phyloP scores from a whole-genome alignment of 2,113 vertebrate genomes.

The Channa maculata region DNA sequence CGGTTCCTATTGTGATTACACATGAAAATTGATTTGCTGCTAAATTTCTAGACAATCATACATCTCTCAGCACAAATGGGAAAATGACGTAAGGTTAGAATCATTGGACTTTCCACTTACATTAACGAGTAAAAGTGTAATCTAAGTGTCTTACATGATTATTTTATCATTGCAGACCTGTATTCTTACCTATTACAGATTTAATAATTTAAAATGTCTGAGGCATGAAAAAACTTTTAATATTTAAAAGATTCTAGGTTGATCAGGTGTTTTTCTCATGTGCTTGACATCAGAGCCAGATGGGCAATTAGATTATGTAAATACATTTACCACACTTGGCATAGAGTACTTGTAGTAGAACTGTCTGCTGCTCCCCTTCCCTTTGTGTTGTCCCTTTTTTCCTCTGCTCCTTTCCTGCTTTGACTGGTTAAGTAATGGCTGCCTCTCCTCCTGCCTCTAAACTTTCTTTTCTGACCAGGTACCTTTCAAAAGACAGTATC shows the following conservation, averaged over 20 bases:
- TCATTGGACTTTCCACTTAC: no score
- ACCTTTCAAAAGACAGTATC: constrained; percentile 53
- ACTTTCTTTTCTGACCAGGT: constrained; percentile 79
- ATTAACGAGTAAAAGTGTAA: no score
- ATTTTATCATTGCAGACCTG: constrained; percentile 23
- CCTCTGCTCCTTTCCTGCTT: constrained; percentile 59
- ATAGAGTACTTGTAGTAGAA: constrained; percentile 36
- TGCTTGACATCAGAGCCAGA: constrained; percentile 8
- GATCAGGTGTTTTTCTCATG: constrained; percentile 1
- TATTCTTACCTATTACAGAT: constrained; percentile 8
- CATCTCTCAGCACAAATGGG: no score
- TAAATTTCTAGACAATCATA: no score
- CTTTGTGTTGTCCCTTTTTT: constrained; percentile 64
- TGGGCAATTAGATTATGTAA: background rate
- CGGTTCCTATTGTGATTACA: no score
- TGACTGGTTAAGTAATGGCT: constrained; percentile 73
- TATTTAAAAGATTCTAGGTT: constrained; percentile 10
- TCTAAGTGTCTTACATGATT: background rate
- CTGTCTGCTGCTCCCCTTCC: constrained; percentile 50
- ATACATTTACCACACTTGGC: constrained; percentile 10
- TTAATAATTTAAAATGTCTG: constrained; percentile 29
- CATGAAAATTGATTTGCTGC: no score
- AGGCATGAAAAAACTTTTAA: constrained; percentile 10
- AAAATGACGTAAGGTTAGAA: no score
- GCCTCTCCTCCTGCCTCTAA: constrained; percentile 70